These are phyloP conservation scores for Rhogogaster chlorosoma DNA, from an alignment of 2,888 invertebrate species.

Conservation along the genomic window DNA sequence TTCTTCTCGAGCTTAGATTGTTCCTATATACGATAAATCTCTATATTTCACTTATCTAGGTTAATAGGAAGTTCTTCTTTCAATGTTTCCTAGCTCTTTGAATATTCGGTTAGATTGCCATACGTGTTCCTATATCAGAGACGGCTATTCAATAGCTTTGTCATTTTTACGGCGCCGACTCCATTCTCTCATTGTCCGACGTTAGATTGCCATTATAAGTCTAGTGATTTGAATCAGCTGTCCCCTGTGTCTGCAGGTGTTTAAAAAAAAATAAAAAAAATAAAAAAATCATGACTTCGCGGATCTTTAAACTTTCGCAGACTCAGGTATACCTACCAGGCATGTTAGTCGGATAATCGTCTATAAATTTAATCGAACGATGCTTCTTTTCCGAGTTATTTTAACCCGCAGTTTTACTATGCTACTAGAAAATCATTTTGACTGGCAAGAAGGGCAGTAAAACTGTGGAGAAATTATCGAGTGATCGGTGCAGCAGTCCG, in stretches of 20 bases:
- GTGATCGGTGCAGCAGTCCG: not conserved
- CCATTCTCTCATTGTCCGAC: constrained; percentile 23
- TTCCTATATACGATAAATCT: constrained; percentile 30
- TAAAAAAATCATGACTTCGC: not conserved
- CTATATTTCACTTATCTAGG: constrained; percentile 44
- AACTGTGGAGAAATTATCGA: constrained; percentile 7
- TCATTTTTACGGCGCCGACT: constrained; percentile 24
- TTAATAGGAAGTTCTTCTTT: constrained; percentile 45
- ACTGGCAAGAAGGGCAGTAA: constrained; percentile 14
- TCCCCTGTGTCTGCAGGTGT: not conserved
- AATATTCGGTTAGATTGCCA: constrained; percentile 11
- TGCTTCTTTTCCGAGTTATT: not conserved
- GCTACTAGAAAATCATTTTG: constrained; percentile 41
- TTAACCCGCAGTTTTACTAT: not conserved
- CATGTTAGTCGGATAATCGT: not conserved
- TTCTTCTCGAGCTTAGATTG: constrained; percentile 13
- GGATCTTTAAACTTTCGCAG: not conserved
- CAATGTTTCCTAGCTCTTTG: constrained; percentile 25
- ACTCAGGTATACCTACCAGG: not conserved
- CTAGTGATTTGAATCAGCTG: constrained; percentile 5
- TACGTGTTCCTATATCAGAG: constrained; percentile 9
- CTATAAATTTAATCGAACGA: not conserved
- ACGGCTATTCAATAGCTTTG: constrained; percentile 32
- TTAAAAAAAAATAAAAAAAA: not conserved
- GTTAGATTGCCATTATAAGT: constrained; percentile 12